Evolutionary conservation across 2,888 invertebrate genomes (phyloP).

Genomic region (Criorhina ranunculi): DNA sequence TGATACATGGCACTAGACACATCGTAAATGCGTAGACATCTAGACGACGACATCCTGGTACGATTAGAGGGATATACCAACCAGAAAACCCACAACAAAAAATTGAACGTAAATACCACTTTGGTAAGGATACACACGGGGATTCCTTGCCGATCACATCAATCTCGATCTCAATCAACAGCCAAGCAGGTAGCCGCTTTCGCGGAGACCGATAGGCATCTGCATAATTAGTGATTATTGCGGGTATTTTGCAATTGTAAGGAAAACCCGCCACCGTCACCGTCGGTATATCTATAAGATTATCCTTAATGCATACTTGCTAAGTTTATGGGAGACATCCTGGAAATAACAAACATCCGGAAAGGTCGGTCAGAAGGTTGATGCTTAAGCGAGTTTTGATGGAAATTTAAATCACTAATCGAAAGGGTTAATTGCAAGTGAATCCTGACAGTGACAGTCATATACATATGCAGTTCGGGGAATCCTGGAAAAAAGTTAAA

Average conservation of each 20-base stretch:
- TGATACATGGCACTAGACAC: background rate
- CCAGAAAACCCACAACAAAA: slow-evolving; percentile 71
- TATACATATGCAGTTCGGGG: no score
- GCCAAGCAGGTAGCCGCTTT: background rate
- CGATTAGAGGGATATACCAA: slow-evolving; percentile 63
- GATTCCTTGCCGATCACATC: slow-evolving; percentile 52
- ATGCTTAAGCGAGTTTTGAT: background rate
- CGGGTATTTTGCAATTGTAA: slow-evolving; percentile 67
- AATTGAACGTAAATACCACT: slow-evolving; percentile 38
- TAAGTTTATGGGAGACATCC: slow-evolving; percentile 34
- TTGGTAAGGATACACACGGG: slow-evolving; percentile 1
- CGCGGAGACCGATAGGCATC: slow-evolving; percentile 55
- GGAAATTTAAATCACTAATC: no score
- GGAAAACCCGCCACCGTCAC: slow-evolving; percentile 56
- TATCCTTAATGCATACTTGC: slow-evolving; percentile 38
- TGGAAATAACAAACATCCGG: slow-evolving; percentile 68
- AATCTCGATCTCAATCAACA: slow-evolving; percentile 46
- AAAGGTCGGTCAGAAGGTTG: background rate
- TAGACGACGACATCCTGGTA: slow-evolving; percentile 40
- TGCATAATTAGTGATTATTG: slow-evolving; percentile 69
- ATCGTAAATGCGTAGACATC: slow-evolving; percentile 25
- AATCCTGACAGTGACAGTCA: no score
- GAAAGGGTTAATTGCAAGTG: no score
- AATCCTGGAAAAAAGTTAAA: no score
- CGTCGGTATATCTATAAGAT: slow-evolving; percentile 19